Evolutionary conservation across 2,888 invertebrate genomes (phyloP).

Genomic region (Ophioninae sp.): DNA sequence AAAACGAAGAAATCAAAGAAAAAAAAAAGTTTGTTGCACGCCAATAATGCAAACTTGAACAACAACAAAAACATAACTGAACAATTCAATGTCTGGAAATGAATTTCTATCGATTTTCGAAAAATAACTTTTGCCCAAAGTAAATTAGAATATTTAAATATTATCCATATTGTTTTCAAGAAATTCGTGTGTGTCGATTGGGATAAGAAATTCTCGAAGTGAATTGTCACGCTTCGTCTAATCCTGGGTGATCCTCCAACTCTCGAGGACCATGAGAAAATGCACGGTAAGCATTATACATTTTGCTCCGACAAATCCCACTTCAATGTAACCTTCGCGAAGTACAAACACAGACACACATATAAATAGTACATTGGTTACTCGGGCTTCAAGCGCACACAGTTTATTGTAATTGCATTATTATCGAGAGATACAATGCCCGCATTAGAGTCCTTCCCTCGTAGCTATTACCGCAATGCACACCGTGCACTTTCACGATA

Average conservation of each 20-base stretch:
- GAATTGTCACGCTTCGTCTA: neutral
- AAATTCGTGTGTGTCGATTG: neutral
- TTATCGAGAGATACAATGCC: conserved; percentile 39
- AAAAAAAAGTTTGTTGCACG: too few species aligned
- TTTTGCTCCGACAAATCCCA: conserved; percentile 6
- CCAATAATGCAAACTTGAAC: too few species aligned
- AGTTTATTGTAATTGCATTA: conserved; percentile 48
- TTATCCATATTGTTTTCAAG: too few species aligned
- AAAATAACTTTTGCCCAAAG: neutral
- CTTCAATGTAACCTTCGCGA: conserved; percentile 7
- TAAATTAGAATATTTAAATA: neutral
- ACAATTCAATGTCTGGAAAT: neutral
- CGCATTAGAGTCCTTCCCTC: neutral
- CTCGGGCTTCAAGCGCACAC: conserved; percentile 20
- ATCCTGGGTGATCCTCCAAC: neutral
- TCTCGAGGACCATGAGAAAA: conserved; percentile 1
- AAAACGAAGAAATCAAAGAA: too few species aligned
- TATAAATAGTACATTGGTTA: neutral
- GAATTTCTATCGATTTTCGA: neutral
- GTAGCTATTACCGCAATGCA: conserved; percentile 9
- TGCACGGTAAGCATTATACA: neutral
- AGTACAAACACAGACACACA: neutral
- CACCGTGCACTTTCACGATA: conserved; percentile 17
- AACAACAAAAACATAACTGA: neutral
- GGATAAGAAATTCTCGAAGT: neutral